Evolutionary conservation across 2,113 vertebrate species (phyloP).

Genomic region (Perognathus longimembris): DNA sequence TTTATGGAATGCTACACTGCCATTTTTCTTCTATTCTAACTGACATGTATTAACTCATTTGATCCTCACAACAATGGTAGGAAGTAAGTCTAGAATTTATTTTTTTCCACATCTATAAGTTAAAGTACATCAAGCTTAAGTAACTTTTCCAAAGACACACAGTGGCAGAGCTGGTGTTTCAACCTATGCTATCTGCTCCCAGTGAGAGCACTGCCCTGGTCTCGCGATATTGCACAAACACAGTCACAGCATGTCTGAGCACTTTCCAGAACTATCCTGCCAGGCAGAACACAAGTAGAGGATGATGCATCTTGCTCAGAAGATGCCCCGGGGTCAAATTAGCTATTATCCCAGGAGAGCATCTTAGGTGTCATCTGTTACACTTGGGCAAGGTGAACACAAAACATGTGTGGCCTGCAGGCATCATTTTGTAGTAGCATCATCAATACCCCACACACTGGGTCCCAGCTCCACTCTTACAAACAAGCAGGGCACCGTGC

Average conservation of each 20-base stretch:
- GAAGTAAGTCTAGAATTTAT: not conserved
- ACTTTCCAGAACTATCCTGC: conserved; percentile 33
- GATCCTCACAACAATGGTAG: not conserved
- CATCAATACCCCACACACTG: not conserved
- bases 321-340: conserved; percentile 55
- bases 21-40: not conserved
- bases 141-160: not conserved
- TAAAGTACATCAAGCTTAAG: not conserved
- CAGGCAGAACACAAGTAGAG: not conserved
- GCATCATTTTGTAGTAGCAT: not conserved
- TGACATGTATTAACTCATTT: not conserved
- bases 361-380: conserved; percentile 60
- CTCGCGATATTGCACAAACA: not conserved
- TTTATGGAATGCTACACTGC: not conserved
- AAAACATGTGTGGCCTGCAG: conserved; percentile 35
- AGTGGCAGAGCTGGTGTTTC: not conserved
- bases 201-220: not conserved
- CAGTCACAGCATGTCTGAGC: not conserved
- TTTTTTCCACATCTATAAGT: not conserved
- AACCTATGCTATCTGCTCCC: not conserved
- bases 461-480: conserved; percentile 9
- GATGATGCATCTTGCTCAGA: conserved; percentile 33
- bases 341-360: conserved; percentile 57
- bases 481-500: conserved; percentile 3
- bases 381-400: conserved; percentile 27